A percentile compares a stretch with the other conserved stretches of the same genome.
Evolutionary conservation across 2,888 invertebrate species (phyloP).

Genomic region (Hermaeophaga mercurialis): DNA sequence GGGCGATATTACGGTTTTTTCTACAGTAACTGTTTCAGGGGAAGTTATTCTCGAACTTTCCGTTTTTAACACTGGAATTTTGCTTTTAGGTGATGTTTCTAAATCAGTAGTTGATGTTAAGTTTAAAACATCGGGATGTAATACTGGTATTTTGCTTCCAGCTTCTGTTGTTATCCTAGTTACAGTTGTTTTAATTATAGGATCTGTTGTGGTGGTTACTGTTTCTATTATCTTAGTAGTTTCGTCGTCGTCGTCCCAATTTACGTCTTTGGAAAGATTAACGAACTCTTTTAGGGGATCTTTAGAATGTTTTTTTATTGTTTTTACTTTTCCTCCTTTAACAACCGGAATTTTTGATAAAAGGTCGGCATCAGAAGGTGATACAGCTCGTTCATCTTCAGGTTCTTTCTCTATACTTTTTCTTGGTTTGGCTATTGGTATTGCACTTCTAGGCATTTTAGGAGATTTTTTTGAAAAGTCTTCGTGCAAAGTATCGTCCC

Average conservation of each 20-base stretch:
- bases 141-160: constrained; percentile 48
- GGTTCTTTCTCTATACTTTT: constrained; percentile 47
- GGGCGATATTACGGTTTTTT: constrained; percentile 43
- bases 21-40: constrained; percentile 42
- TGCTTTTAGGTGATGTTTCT: constrained; percentile 51
- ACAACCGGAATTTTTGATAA: constrained; percentile 55
- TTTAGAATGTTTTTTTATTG: constrained; percentile 60
- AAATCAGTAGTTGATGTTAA: constrained; percentile 32
- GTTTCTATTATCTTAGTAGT: constrained; percentile 40
- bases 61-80: constrained; percentile 58
- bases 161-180: constrained; percentile 47
- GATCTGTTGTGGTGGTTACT: constrained; percentile 41
- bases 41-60: constrained; percentile 49
- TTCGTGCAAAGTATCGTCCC: constrained; percentile 31
- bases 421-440: constrained; percentile 50
- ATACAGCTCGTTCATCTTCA: constrained; percentile 39
- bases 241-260: constrained; percentile 54
- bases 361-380: constrained; percentile 49
- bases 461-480: constrained; percentile 35
- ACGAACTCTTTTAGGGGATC: constrained; percentile 58
- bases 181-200: constrained; percentile 54
- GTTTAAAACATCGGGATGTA: constrained; percentile 35
- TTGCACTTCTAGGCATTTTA: constrained; percentile 44
- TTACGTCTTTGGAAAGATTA: constrained; percentile 55
- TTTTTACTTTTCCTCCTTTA: constrained; percentile 57